Evolutionary conservation across 2,113 vertebrate genomes (phyloP), one percentile per base, ranked within the genome.

Genomic region (Zapornia atra): DNA sequence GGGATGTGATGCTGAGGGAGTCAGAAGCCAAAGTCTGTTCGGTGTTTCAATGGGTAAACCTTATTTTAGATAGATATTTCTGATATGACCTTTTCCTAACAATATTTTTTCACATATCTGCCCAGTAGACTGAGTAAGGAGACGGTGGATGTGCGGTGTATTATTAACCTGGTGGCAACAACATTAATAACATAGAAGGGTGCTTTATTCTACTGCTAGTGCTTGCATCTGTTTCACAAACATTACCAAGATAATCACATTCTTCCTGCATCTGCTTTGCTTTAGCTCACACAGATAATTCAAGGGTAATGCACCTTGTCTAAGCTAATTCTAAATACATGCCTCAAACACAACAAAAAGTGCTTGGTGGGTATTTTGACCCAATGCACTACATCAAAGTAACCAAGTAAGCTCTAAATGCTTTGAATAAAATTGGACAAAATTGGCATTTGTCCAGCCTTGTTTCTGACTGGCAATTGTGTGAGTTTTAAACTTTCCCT

Each of bases 241-340:
- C 93, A 82, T 95, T 97, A 96, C 92, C 82, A 87, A 93, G 92
- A 94, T 95, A 96, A 97, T 97, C 94, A 95, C 93, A 92, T 97
- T 96, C 95, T 87, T 93, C 77, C 94, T 95, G 95, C 96, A 94
- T 96, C 94, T 97, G 95, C 94, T 96, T 97, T 97, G 92, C 97
- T 97, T 93, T 95, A 91, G 86, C 93, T 97, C 93, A 94, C 95
- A 91, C 86, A 94, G 88, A 96, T 96, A 96, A 97, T 97, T 97
- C 94, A 96, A 96, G 94, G 90, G 95, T 92, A 96, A 97, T 97
- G 95, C 96, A 96, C 96, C 95, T 96, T 97, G 96, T 96, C 96
- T 97, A 94, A 96, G 91, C 86, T 80, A 97, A 95, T 96, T 97
- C 91, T 94, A 92, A 96, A 93, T 77, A 87, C 94, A 96, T 87